Percentiles rank a stretch among this genome's conserved stretches.
These are phyloP conservation scores for Aporophyla lueneburgensis DNA, from an alignment of 2,888 invertebrate species.

Conservation along the genomic window DNA sequence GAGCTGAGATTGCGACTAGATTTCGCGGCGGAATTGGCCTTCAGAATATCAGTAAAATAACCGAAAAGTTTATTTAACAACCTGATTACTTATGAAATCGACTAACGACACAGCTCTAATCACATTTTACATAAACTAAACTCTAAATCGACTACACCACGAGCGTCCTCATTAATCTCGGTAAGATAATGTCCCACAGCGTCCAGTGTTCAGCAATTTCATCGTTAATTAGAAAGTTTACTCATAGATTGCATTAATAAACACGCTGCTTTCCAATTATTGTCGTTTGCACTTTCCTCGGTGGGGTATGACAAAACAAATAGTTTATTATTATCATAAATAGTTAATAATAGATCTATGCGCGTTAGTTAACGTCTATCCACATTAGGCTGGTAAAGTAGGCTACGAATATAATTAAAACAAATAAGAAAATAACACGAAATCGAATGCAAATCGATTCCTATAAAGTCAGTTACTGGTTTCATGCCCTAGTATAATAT, in stretches of 20 bases:
- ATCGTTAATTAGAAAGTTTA: slow-evolving; percentile 59
- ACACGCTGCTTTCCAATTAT: slow-evolving; percentile 54
- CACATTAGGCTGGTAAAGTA: background rate
- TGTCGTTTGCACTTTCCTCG: slow-evolving; percentile 45
- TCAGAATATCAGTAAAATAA: background rate
- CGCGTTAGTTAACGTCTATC: background rate
- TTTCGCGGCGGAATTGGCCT: background rate
- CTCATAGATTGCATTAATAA: slow-evolving; percentile 46
- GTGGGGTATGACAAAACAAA: slow-evolving; percentile 29
- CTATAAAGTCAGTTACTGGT: background rate
- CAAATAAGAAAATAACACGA: slow-evolving; percentile 11
- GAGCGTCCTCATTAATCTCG: slow-evolving; percentile 46
- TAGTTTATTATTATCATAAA: slow-evolving; percentile 18
- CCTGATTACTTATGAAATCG: slow-evolving; percentile 10
- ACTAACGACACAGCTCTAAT: slow-evolving; percentile 17
- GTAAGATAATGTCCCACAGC: slow-evolving; percentile 35
- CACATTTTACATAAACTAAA: slow-evolving; percentile 13
- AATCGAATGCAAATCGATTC: slow-evolving; percentile 16
- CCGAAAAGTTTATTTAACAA: background rate
- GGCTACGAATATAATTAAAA: background rate
- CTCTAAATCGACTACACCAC: slow-evolving; percentile 4
- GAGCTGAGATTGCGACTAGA: background rate
- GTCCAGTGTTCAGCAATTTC: slow-evolving; percentile 34
- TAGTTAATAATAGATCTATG: background rate
- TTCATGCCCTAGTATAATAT: background rate